Percentiles rank a stretch among this genome's conserved stretches.
Conservation (phyloP, 2,888 invertebrate genomes). For the Drosophila acutilabella region DNA sequence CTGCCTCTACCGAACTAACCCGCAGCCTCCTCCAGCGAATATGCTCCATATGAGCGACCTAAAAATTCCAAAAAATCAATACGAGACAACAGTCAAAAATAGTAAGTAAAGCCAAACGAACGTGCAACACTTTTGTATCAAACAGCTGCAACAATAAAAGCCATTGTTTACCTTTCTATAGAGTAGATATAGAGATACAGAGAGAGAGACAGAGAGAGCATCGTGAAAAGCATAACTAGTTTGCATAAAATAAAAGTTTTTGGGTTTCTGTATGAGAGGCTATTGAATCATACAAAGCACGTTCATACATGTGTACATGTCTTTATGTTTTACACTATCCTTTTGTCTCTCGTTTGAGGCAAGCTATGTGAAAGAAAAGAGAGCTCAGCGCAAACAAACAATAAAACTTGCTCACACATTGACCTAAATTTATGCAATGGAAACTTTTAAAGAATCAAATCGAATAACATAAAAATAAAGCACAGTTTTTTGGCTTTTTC, state of each 20-base stretch:
- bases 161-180: constrained; percentile 46
- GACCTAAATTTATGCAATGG: constrained; percentile 74
- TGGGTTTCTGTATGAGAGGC: constrained; percentile 29
- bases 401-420: constrained; percentile 58
- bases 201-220: constrained; percentile 25
- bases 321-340: constrained; percentile 45
- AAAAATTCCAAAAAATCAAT: constrained; percentile 75
- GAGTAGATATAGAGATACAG: constrained; percentile 14
- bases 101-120: constrained; percentile 27
- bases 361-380: constrained; percentile 13
- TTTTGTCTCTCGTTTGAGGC: constrained; percentile 62
- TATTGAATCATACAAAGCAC: constrained; percentile 75
- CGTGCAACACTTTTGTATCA: constrained; percentile 61
- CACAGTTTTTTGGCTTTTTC: constrained; percentile 5
- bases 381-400: constrained; percentile 26
- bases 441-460: constrained; percentile 62
- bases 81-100: constrained; percentile 36
- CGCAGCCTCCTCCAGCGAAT: constrained; percentile 19
- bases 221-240: constrained; percentile 71
- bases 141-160: constrained; percentile 34
- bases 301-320: constrained; percentile 41
- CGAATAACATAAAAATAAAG: constrained; percentile 42
- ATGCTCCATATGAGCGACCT: constrained; percentile 45
- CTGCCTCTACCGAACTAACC: constrained; percentile 11
- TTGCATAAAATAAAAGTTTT: constrained; percentile 77